A percentile compares a stretch with the other conserved stretches of the same genome.
phyloP scores from a whole-genome alignment of 2,888 invertebrate genomes.

The Furcula furcula region DNA sequence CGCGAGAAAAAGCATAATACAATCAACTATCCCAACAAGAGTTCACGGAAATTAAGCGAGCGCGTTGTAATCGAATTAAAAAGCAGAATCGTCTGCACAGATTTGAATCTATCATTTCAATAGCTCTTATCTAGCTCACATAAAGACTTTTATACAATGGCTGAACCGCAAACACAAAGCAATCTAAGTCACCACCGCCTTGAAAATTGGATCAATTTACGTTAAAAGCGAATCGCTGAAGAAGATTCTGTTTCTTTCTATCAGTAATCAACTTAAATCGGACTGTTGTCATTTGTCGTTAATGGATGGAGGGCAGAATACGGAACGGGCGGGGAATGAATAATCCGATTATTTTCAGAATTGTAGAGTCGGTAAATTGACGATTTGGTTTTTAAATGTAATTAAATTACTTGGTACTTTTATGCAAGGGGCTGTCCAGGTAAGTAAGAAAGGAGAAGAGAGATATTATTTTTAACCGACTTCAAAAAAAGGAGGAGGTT shows the following conservation, averaged over 20 bases:
- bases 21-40: slow-evolving; percentile 13
- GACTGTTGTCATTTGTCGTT: slow-evolving; percentile 34
- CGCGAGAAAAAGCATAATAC: too few relatives aligned
- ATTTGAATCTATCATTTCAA: too few relatives aligned
- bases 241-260: slow-evolving; percentile 47
- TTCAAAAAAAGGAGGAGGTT: too few relatives aligned
- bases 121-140: too few relatives aligned
- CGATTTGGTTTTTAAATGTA: slow-evolving; percentile 1
- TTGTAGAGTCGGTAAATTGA: not conserved
- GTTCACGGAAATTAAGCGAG: slow-evolving; percentile 33
- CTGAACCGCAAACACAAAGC: too few relatives aligned
- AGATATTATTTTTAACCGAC: too few relatives aligned
- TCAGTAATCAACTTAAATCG: slow-evolving; percentile 51
- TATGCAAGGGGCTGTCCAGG: not conserved
- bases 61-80: slow-evolving; percentile 26
- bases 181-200: too few relatives aligned
- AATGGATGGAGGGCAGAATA: slow-evolving; percentile 33
- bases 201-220: slow-evolving; percentile 57
- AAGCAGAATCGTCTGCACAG: slow-evolving; percentile 12
- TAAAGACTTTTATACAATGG: too few relatives aligned
- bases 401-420: not conserved
- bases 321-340: not conserved
- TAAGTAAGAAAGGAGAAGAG: not conserved
- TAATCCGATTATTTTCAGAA: not conserved
- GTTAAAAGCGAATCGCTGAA: slow-evolving; percentile 51